These are phyloP conservation scores for Pangasius krempfi DNA, from an alignment of 2,797 vertebrate species.

Conservation along the genomic window DNA sequence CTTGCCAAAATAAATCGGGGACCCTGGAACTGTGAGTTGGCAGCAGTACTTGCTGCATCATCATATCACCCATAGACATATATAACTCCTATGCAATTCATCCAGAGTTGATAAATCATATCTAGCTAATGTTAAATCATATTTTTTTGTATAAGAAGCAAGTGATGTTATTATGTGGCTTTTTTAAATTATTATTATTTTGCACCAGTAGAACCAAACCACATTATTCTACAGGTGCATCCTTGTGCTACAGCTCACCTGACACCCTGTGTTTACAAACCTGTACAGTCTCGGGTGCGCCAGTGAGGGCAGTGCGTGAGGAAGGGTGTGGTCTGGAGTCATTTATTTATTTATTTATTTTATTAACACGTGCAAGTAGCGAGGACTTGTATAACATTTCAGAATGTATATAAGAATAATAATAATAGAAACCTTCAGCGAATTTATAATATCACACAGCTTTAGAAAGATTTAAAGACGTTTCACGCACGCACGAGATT, in stretches of 20 bases:
- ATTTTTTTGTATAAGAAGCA: background rate
- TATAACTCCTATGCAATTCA: background rate
- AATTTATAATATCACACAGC: background rate
- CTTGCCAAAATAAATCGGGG: too few species aligned
- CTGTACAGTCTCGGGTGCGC: background rate
- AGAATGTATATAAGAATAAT: background rate
- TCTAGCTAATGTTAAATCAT: background rate
- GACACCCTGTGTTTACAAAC: background rate
- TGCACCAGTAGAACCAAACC: background rate
- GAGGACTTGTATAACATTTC: background rate
- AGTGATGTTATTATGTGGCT: background rate
- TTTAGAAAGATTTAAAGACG: background rate
- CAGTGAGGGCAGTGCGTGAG: background rate
- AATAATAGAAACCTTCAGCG: background rate
- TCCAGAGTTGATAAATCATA: background rate
- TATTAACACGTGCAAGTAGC: background rate
- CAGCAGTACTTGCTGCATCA: background rate
- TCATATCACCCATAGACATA: background rate
- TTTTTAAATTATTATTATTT: background rate
- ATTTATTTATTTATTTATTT: background rate
- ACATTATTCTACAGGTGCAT: background rate
- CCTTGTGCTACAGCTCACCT: background rate
- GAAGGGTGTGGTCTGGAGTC: slow-evolving; percentile 14
- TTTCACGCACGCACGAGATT: too few species aligned
- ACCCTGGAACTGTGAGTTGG: background rate